These are phyloP conservation scores for Lanistes nyassanus DNA, from an alignment of 1,140 invertebrate genomes.

Conservation along the genomic window DNA sequence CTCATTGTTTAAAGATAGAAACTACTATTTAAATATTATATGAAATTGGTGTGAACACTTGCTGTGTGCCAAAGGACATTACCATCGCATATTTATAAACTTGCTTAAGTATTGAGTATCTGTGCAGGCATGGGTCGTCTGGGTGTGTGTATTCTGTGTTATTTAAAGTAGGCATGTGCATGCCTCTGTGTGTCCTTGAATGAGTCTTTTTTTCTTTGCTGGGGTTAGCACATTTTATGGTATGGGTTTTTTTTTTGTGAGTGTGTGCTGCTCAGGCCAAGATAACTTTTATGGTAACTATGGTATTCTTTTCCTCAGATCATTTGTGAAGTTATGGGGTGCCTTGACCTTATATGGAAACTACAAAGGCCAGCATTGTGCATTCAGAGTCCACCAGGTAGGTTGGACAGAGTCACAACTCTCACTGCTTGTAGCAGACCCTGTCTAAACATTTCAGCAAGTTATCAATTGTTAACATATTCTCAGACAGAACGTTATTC, in stretches of 20 bases:
- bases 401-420: neutral
- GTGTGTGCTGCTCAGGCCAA: too few species aligned
- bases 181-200: neutral
- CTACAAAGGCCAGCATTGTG: constrained; percentile 8
- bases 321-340: constrained; percentile 5
- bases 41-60: too few species aligned
- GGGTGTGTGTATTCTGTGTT: neutral
- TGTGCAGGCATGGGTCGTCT: too few species aligned
- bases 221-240: neutral
- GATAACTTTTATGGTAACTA: neutral
- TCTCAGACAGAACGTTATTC: neutral
- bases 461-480: too few species aligned
- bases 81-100: too few species aligned
- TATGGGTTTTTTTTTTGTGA: neutral
- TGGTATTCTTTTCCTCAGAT: neutral
- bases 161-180: neutral
- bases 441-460: neutral
- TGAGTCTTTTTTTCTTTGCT: neutral
- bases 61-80: too few species aligned
- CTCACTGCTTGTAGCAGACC: neutral
- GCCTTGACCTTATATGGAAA: constrained; percentile 14
- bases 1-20: too few species aligned
- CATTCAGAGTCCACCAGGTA: constrained; percentile 22
- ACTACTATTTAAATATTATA: too few species aligned
- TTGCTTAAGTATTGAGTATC: too few species aligned